Conservation (phyloP, 2,888 invertebrate genomes). For the Drosophila pseudotalamancana region DNA sequence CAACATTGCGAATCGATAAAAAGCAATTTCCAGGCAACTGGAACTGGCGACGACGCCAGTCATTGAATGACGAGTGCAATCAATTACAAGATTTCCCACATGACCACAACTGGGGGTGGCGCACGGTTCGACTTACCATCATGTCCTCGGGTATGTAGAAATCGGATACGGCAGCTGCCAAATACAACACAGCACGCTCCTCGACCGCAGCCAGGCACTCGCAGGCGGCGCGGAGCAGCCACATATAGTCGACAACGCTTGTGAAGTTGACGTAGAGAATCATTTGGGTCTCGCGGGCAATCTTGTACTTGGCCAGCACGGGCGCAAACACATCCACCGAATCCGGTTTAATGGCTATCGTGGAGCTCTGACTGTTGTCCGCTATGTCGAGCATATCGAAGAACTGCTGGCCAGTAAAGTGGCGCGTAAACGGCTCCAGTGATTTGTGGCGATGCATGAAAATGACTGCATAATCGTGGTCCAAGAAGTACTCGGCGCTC, state of each 20-base stretch:
- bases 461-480: conserved; percentile 94
- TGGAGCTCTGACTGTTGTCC: conserved; percentile 86
- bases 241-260: conserved; percentile 95
- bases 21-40: conserved; percentile 68
- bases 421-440: conserved; percentile 95
- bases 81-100: conserved; percentile 78
- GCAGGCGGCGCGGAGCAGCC: conserved; percentile 93
- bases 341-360: conserved; percentile 89
- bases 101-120: conserved; percentile 15
- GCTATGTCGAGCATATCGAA: conserved; percentile 90
- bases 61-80: conserved; percentile 70
- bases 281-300: conserved; percentile 90
- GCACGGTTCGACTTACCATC: conserved; percentile 88
- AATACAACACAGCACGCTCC: conserved; percentile 91
- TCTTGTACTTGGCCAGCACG: conserved; percentile 91
- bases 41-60: conserved; percentile 20
- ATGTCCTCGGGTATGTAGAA: conserved; percentile 97
- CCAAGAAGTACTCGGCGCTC: conserved; percentile 97
- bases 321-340: conserved; percentile 90
- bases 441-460: conserved; percentile 96
- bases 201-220: conserved; percentile 90
- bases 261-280: conserved; percentile 92
- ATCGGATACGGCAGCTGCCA: conserved; percentile 99
- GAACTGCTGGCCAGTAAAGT: conserved; percentile 91
- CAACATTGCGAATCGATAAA: conserved; percentile 71